Percentiles rank a stretch among this genome's conserved stretches.
Conservation (phyloP, 2,888 invertebrate genomes). For the Osmoderma eremita region DNA sequence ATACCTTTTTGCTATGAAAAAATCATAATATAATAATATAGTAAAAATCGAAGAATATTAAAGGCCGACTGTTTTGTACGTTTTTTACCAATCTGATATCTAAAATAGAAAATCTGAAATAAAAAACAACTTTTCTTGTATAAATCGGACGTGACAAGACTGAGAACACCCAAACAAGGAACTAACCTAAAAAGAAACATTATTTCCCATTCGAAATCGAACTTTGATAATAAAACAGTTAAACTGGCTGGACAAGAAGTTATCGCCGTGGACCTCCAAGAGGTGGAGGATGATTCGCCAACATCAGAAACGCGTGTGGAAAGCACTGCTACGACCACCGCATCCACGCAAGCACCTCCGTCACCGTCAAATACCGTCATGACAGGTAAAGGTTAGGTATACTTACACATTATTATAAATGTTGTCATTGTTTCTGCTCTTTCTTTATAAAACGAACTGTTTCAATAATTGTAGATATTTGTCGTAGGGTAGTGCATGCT, state of each 20-base stretch:
- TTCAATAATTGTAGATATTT: too few species aligned
- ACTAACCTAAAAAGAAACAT: too few species aligned
- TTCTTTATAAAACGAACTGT: too few species aligned
- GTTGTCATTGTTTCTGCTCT: conserved; percentile 32
- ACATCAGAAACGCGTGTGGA: conserved; percentile 55
- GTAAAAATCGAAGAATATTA: conserved; percentile 12
- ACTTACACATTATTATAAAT: conserved; percentile 36
- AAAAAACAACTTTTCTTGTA: conserved; percentile 20
- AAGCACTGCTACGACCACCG: conserved; percentile 53
- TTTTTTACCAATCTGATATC: conserved; percentile 24
- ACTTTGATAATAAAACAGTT: conserved; percentile 38
- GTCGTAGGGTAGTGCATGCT: too few species aligned
- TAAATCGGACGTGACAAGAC: conserved; percentile 28
- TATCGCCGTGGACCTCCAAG: conserved; percentile 62
- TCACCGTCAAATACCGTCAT: conserved; percentile 62
- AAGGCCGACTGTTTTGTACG: conserved; percentile 21
- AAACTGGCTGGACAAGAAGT: conserved; percentile 62
- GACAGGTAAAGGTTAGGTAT: conserved; percentile 61
- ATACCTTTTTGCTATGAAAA: conserved; percentile 31
- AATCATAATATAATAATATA: conserved; percentile 22
- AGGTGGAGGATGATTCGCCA: conserved; percentile 60
- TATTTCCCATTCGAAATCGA: too few species aligned
- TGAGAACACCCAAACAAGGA: conserved; percentile 25
- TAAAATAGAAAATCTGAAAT: not conserved
- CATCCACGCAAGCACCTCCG: conserved; percentile 55